Base-by-base conservation (phyloP, 2,888 invertebrate genomes). In the Coecobrya sp. region DNA sequence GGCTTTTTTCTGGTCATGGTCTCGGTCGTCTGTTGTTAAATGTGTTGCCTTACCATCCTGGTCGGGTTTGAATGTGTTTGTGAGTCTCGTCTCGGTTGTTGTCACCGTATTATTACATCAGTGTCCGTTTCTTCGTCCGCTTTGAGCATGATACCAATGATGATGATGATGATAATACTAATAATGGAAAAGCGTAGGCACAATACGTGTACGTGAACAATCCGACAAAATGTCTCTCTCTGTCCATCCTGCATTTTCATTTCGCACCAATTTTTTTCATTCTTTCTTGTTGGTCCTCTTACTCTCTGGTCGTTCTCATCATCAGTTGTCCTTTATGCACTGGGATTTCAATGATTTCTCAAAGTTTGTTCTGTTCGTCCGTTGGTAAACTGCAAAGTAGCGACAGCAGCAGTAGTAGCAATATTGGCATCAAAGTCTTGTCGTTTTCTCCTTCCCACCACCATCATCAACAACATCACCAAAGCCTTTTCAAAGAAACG, bases 281-380 rank as follows among this genome's bases (percentile, higher is more conserved):
- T 59, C 73, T 45, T 49, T 70, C 70, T 70, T 30, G 73, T 42
- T 76, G n/a, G 73, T 45, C 73, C 45, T 76, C 45, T 25, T 4
- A 1, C 25, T 25, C 22, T 36, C 36, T 36, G 36, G 19, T 68
- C 68, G 68, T 76, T 45, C 73, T 45, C 73, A 81, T 81, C 55
- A 81, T 81, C 81, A 81, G 81, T 59, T 59, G 81, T 81, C 81
- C 49, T 76, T 81, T 81, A 81, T 81, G 55, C 81, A 81, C 81
- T 36, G 81, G 81, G 81, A 81, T 81, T 81, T 81, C 81, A 55
- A 55, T 81, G 81, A 68, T 68, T 85, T 85, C 42, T 45, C 68
- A 25, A 85, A 68, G 49, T 85, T 65, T 65, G 45, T 45, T 11
- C 68, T 27, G 65, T 49, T 45, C n/a, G 25, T 81, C 59, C 81